Base-by-base conservation (phyloP, 1,140 invertebrate species). In the Drosophila baimaii region DNA sequence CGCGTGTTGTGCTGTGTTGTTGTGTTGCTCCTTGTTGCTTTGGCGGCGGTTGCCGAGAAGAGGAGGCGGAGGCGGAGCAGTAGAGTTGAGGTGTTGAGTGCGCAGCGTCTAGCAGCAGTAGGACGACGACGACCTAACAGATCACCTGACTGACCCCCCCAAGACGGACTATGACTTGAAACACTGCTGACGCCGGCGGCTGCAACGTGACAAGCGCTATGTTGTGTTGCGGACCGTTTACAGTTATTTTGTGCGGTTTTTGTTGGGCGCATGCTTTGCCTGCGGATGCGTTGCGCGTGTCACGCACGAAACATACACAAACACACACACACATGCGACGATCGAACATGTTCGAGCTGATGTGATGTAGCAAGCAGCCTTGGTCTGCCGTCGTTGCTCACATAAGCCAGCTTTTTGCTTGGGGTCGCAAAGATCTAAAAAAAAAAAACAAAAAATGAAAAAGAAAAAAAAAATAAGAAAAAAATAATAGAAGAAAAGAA, bases 261-360 rank as follows among this genome's bases (percentile, higher is more conserved):
- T 19, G 33, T 47, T 75, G 70, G 74, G 68, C 31, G 54, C 23
- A 41, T 79, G 59, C 44, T 55, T 35, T 51, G 81, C 31, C 70
- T 62, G 75, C 37, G 76, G 65, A 58, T 54, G 74, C 68, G 41
- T 10, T 25, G 56, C n/a, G 71, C 49, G 27, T 39, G 35, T 52
- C 49, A 33, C 29, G 17, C 51, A 35, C 51, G 8, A 43, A 31
- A 31, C 47, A 3, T 21, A 39, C 23, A 55, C n/a, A 29, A 3
- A 47, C 2, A 27, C 46, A 12, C n/a, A 49, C 46, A 17, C 23
- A 49, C 9, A 17, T 10, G n/a, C 29, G 46, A 68, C 23, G 17
- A 31, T 52, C 12, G 49, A 51, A 29, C 33, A 29, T 2, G 17
- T 21, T 58, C 5, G 3, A 7, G 70, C 51, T 17, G 12, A 43